Base-by-base conservation (phyloP, 2,888 invertebrate species). In the Cenopis cana region DNA sequence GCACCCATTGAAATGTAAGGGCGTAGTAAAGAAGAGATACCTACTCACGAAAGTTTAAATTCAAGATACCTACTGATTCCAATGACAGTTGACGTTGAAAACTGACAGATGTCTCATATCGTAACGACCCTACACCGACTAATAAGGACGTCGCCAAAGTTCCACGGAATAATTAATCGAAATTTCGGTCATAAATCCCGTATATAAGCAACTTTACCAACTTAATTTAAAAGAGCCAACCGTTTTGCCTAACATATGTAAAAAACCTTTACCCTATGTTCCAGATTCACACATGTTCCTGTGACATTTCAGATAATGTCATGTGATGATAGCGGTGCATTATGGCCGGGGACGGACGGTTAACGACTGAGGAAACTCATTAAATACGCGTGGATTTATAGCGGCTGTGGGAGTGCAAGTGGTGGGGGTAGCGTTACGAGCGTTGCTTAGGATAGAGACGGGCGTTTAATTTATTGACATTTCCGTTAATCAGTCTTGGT, bases 351-450 rank as follows among this genome's bases (percentile, higher is more conserved):
- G 86, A 83, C 83, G 79, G 81, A 79, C 84, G 83, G 81, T 88
- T 89, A 89, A 91, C 87, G 89, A 84, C 84, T 76, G 80, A 88
- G 89, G 90, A 89, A 91, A 89, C 90, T 91, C 91, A 89, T 92
- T 92, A 91, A 91, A 89, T 89, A 88, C 83, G 81, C 82, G 83
- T 80, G 81, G 85, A 92, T 92, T 91, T 91, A 91, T 89, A 78
- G 81, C 81, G 78, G 78, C 76, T 76, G 75, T 82, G 87, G 85
- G 38, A 12, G 24, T n/a, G 50, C n/a, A 49, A 18, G 57, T 20
- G 57, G 56, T 20, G 50, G 50, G 67, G 57, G 20, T 24, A n/a
- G 55, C 17, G 38, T 52, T 33, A 56, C 50, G 38, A 17, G 17
- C 57, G 36, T 57, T 36, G 50, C 64, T 36, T 57, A 57, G 57